Conservation (phyloP, 2,113 vertebrate genomes). For the Kobus ellipsiprymnus region DNA sequence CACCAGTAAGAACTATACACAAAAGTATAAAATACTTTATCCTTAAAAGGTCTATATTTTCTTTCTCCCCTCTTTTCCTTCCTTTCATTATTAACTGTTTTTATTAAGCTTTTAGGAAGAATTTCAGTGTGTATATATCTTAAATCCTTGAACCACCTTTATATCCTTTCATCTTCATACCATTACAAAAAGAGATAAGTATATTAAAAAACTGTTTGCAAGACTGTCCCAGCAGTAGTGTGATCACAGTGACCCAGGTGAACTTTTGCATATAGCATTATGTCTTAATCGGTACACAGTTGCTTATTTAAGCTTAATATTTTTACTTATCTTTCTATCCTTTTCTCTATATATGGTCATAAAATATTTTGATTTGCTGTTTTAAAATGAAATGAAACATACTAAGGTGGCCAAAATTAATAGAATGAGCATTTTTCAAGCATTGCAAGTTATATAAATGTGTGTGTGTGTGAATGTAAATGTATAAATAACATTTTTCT, state of each 20-base stretch:
- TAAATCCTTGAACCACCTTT: neutral
- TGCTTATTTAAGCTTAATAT: neutral
- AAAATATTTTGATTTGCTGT: neutral
- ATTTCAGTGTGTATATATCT: neutral
- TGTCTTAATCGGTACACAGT: neutral
- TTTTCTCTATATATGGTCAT: neutral
- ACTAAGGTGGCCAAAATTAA: neutral
- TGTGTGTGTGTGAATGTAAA: neutral
- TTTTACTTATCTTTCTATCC: slow-evolving; percentile 9
- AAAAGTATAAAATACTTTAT: neutral
- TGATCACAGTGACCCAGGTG: neutral
- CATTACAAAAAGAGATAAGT: neutral
- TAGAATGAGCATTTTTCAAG: neutral
- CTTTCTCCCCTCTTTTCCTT: neutral
- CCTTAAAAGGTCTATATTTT: neutral
- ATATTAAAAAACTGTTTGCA: neutral
- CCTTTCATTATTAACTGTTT: neutral
- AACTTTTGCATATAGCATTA: neutral
- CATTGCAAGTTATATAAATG: neutral
- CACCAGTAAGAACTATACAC: neutral
- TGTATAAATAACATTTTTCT: neutral
- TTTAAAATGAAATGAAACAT: neutral
- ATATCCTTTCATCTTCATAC: neutral
- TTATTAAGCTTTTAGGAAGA: neutral
- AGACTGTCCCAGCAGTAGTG: neutral